Base-by-base conservation (phyloP, 2,797 vertebrate genomes). In the Phoebastria nigripes region DNA sequence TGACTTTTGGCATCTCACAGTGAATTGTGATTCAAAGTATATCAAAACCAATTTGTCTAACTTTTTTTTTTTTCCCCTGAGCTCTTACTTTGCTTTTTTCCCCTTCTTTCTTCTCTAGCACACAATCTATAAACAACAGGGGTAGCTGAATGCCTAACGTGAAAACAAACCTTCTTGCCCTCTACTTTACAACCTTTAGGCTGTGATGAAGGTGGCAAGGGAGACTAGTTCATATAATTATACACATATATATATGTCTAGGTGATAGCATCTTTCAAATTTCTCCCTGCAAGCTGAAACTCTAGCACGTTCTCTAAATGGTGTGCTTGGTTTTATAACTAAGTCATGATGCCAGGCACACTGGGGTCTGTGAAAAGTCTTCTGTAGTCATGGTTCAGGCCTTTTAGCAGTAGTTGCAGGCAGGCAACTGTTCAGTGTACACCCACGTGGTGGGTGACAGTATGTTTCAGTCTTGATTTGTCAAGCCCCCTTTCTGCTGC, bases 381-480 rank as follows among this genome's bases (percentile, higher is more conserved):
- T 51, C 37, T 31, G 3, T 25, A 29, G 3, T 37, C 3, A 0
- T 42, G 25, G 4, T 25, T 84, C 24, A 8, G 58, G 28, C 33
- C 24, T 54, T 65, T 54, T 56, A 7, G 15, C 4, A 7, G 7
- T 16, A 29, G 9, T 39, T 87, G 25, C 2, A 28, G n/a, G 17
- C 41, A n/a, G 83, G 17, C 76, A 52, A 1, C 6, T 26, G 8
- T 61, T 74, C 8, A 2, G 0, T 54, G 74, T 31, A 12, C 13
- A 3, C 8, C 13, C 5, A 3, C 1, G 0, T 1, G 3, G 11
- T 21, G 35, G 2, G 8, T 20, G 29, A 49, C 0, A 2, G 17
- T 6, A 2, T 31, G 29, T 66, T 90, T 66, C 5, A 8, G 61
- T 69, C 37, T 46, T 46, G 54, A 3, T 6, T 78, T 78, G 49